These are phyloP conservation scores for Phenganax marumi DNA, from an alignment of 92 coral and sea anemone genomes.

Conservation along the genomic window DNA sequence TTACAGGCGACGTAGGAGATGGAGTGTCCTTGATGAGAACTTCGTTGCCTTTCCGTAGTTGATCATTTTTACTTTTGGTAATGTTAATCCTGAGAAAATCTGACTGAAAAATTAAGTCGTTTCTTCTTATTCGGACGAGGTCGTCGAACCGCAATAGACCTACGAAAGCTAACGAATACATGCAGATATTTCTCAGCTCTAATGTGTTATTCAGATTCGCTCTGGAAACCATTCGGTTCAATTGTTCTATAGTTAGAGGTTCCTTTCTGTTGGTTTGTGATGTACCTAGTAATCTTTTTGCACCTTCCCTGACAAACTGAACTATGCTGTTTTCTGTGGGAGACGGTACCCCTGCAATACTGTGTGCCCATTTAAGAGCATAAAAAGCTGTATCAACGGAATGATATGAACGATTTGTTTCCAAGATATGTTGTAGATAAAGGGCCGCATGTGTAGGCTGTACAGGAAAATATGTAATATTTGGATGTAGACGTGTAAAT, in stretches of 20 bases:
- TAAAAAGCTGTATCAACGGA: constrained; percentile 52
- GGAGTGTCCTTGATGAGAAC: constrained; percentile 42
- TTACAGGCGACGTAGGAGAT: constrained; percentile 26
- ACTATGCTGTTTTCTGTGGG: no score
- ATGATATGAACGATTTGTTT: constrained; percentile 41
- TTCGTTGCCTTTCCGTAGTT: constrained; percentile 52
- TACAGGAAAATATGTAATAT: constrained; percentile 27
- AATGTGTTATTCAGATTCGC: not conserved
- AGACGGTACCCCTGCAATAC: no score
- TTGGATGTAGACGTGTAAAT: constrained; percentile 19
- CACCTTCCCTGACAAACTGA: no score
- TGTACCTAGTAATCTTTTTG: no score
- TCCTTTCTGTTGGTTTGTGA: no score
- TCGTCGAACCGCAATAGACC: constrained; percentile 49
- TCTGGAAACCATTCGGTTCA: no score
- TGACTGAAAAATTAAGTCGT: constrained; percentile 37
- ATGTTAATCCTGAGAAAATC: constrained; percentile 39
- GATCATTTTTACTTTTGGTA: constrained; percentile 49
- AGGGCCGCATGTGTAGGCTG: constrained; percentile 42
- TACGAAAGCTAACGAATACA: constrained; percentile 36
- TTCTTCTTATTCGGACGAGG: constrained; percentile 43
- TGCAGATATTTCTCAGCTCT: constrained; percentile 51
- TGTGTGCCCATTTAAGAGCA: constrained; percentile 51
- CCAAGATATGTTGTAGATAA: constrained; percentile 43
- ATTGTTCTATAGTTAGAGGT: no score